Evolutionary conservation across 2,888 invertebrate species (phyloP), one percentile per base, ranked within the genome.

Genomic region (Drosophila anceps): DNA sequence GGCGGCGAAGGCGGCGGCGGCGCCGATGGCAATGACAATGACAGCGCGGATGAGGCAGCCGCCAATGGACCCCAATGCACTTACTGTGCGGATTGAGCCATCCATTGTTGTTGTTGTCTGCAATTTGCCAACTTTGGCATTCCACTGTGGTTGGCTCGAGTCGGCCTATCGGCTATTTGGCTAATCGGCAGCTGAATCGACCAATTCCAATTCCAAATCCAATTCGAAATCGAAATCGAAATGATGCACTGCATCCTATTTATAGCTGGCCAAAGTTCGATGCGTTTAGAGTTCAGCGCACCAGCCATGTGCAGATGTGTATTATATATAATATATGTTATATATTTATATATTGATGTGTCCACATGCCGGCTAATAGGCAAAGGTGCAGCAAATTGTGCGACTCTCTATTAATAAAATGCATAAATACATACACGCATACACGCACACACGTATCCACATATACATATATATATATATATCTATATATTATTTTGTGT

Each of bases 81-180:
- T 4, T 79, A 75, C 35, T 84, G 88, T 29, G 0, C 50, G 5
- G 65, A 68, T 0, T 79, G 51, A 60, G 27, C 1, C 1, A 7
- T 7, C 18, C 24, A 44, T 12, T 29, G 24, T 43, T 12, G 1
- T 20, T 57, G 13, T 31, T 54, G 54, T 54, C 9, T 37, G 0
- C 15, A 3, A 29, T 4, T 27, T 5, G 18, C n/a, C 20, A 24
- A 48, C 48, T 59, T 39, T 39, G 39, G 46, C 46, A 27, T 15
- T 24, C 27, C 46, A 37, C 37, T 33, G 24, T 70, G 35, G 59
- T 20, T 46, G 73, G 77, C 75, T 73, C 75, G 77, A 80, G 9
- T 15, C 27, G 64, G 72, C 4, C 75, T 75, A 86, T 81, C 18
- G n/a, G n/a, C n/a, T n/a, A 84, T 75, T 86, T 86, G 76, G 55